phyloP scores from a whole-genome alignment of 2,113 vertebrate genomes.

The Rhabdomys dilectus region DNA sequence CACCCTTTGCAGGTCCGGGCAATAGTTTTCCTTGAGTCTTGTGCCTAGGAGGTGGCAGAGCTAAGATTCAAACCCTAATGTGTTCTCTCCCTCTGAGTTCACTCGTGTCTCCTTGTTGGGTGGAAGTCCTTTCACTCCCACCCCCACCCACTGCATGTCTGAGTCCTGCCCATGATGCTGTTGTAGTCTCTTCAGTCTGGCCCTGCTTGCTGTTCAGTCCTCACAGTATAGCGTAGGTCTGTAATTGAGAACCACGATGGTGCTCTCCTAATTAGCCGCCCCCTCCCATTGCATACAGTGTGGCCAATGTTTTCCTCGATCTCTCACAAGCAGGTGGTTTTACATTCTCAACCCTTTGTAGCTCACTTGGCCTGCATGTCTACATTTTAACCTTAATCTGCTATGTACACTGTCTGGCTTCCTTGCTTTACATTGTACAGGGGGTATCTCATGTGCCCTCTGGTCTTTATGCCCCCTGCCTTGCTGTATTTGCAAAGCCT shows the following conservation, averaged over 20 bases:
- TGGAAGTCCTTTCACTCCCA: background rate
- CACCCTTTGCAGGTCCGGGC: background rate
- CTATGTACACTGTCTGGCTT: background rate
- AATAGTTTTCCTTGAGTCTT: constrained; percentile 17
- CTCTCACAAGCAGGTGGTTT: constrained; percentile 41
- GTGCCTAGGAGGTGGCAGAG: background rate
- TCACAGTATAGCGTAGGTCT: background rate
- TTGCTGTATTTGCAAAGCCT: background rate
- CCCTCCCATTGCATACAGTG: background rate
- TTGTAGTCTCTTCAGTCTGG: background rate
- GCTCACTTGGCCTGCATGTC: constrained; percentile 11
- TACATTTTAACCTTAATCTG: constrained; percentile 10
- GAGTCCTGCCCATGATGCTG: background rate
- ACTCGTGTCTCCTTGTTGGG: background rate
- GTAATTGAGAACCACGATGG: background rate
- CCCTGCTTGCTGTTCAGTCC: background rate
- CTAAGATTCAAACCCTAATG: background rate
- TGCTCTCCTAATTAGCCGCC: background rate
- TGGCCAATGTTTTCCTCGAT: constrained; percentile 37
- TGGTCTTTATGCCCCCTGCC: background rate
- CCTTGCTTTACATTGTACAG: background rate
- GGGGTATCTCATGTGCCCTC: background rate
- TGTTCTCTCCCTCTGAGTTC: background rate
- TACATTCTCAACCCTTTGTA: constrained; percentile 45
- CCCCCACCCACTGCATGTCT: background rate